phyloP scores from a whole-genome alignment of 2,888 invertebrate genomes.

The Sphinx pinastri region DNA sequence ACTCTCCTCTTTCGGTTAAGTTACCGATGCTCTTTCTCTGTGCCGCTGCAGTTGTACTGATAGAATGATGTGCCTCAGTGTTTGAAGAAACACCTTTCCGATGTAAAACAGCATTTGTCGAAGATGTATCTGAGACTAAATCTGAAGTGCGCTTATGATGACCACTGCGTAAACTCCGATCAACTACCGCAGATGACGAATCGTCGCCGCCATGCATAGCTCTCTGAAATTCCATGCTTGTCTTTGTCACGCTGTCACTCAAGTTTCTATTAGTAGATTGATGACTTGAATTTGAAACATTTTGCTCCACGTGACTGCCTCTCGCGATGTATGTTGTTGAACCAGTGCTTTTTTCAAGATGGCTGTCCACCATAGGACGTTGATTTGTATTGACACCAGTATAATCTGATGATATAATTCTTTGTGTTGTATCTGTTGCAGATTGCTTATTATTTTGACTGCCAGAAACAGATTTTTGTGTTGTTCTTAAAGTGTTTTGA shows the following conservation, averaged over 20 bases:
- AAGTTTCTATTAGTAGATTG: constrained; percentile 67
- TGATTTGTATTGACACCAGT: constrained; percentile 43
- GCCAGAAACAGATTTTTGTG: constrained; percentile 46
- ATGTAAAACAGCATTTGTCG: constrained; percentile 90
- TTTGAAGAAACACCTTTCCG: constrained; percentile 88
- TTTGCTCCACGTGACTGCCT: constrained; percentile 53
- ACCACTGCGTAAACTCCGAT: constrained; percentile 65
- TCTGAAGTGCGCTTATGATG: constrained; percentile 90
- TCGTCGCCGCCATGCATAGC: constrained; percentile 75
- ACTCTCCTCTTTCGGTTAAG: constrained; percentile 89
- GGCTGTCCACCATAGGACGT: constrained; percentile 39
- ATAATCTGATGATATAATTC: constrained; percentile 54
- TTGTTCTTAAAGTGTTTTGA: constrained; percentile 50
- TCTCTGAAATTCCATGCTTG: constrained; percentile 81
- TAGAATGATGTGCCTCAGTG: constrained; percentile 89
- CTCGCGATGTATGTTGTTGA: constrained; percentile 47
- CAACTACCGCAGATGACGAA: constrained; percentile 44
- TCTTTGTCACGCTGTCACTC: constrained; percentile 77
- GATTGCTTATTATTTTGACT: constrained; percentile 38
- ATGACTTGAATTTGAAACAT: constrained; percentile 57
- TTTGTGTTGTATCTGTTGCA: constrained; percentile 54
- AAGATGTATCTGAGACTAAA: constrained; percentile 89
- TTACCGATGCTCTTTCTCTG: constrained; percentile 92
- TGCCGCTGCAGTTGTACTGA: constrained; percentile 89
- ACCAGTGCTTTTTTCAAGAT: constrained; percentile 45